phyloP scores from a whole-genome alignment of 2,888 invertebrate genomes.

The Papilio gigon region DNA sequence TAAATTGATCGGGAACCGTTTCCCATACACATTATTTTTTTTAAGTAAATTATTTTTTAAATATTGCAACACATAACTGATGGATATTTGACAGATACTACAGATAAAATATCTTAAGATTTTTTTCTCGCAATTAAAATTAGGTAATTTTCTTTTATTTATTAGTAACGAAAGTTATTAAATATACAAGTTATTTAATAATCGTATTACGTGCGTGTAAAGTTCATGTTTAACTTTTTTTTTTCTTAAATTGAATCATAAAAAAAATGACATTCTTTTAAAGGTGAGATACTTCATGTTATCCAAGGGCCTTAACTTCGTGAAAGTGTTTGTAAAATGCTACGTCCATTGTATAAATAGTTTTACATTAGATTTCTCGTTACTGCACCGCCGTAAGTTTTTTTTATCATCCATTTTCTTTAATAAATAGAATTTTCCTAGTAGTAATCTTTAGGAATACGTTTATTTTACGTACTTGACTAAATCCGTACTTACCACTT shows the following conservation, averaged over 20 bases:
- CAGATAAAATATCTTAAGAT: no score
- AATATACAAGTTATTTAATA: no score
- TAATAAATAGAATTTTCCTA: conserved; percentile 34
- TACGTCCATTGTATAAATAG: conserved; percentile 72
- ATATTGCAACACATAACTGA: no score
- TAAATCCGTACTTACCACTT: conserved; percentile 33
- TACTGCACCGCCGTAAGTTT: conserved; percentile 44
- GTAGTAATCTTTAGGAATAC: conserved; percentile 19
- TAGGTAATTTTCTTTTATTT: no score
- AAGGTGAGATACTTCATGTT: conserved; percentile 29
- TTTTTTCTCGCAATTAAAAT: no score
- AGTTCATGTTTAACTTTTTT: background rate
- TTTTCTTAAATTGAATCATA: background rate
- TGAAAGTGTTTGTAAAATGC: conserved; percentile 57
- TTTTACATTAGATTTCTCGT: conserved; percentile 53
- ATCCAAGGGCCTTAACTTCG: conserved; percentile 39
- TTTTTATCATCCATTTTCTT: conserved; percentile 43
- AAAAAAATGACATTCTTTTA: background rate
- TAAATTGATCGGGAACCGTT: no score
- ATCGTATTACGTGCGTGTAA: no score
- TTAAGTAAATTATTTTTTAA: no score
- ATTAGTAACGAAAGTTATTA: no score
- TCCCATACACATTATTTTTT: no score
- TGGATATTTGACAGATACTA: no score
- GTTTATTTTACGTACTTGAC: conserved; percentile 25